Base-by-base conservation (phyloP, 2,113 vertebrate genomes). In the Lycocorax pyrrhopterus region DNA sequence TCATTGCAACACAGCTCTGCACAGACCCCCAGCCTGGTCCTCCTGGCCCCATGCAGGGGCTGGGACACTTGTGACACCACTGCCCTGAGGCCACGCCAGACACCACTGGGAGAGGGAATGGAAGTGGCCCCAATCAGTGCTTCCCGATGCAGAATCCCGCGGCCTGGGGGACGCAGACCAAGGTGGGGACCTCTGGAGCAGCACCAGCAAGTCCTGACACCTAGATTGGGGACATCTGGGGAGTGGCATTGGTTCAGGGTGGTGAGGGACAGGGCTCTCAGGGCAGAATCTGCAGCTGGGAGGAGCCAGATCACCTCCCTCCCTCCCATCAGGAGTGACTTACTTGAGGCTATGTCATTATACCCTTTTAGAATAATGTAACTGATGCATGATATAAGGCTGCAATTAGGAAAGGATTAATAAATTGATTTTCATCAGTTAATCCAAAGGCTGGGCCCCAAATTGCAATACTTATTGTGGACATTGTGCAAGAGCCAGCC, bases 211-310 rank as follows among this genome's bases (percentile, higher is more conserved):
- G 39, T 66, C 23, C 43, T 55, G 12, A 17, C 39, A 30, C 32
- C 29, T 6, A 10, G 27, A 27, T 0, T 12, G 19, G 39, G 25
- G 20, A 52, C 8, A 9, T 35, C 19, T 43, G 32, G 20, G 47
- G 44, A 13, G 41, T 0, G 0, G 8, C 1, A 1, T 2, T 43
- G n/a, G 11, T 11, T 27, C 0, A 0, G 18, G 26, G 10, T 3
- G 18, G 13, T 12, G 15, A n/a, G 52, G 19, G 44, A 41, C 53
- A 35, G 35, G 17, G 21, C 22, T 37, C 69, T 27, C 56, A 41
- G 11, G 9, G 47, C 37, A 68, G 32, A 13, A 41, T 35, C 37
- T 1, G 8, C 3, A 4, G 43, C 49, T 22, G 2, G 39, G 60
- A 77, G 30, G 11, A 64, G 39, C 6, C 27, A 25, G 10, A 7